Conservation (phyloP, 2,888 invertebrate species). For the Apodemia duryi region DNA sequence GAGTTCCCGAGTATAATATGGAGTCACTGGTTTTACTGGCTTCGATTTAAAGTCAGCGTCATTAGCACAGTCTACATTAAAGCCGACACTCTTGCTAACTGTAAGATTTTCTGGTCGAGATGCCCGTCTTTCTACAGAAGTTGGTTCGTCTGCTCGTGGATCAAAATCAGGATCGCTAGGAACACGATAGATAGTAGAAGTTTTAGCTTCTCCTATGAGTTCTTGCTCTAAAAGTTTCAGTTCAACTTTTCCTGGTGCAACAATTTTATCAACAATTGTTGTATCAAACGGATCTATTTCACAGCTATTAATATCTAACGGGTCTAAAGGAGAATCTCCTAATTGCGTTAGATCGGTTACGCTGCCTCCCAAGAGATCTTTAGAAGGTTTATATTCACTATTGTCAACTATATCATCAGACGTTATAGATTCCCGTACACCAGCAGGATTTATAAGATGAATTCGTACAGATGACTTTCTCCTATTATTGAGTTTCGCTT, state of each 20-base stretch:
- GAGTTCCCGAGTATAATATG: constrained; percentile 85
- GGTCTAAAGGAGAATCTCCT: constrained; percentile 83
- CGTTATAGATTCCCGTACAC: constrained; percentile 78
- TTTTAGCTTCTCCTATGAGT: constrained; percentile 74
- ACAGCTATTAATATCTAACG: constrained; percentile 73
- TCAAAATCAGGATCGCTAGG: constrained; percentile 90
- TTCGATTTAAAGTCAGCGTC: constrained; percentile 82
- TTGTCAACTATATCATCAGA: constrained; percentile 69
- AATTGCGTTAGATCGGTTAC: constrained; percentile 86
- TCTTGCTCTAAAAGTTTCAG: constrained; percentile 89
- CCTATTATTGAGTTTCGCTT: constrained; percentile 57
- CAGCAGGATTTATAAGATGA: constrained; percentile 82
- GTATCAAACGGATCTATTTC: constrained; percentile 93
- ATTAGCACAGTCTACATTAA: constrained; percentile 69
- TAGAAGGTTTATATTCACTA: constrained; percentile 61
- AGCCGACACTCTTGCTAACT: constrained; percentile 71
- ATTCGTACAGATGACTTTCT: constrained; percentile 78
- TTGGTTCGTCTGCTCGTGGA: constrained; percentile 84
- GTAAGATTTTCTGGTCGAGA: constrained; percentile 82
- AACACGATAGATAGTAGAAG: constrained; percentile 56
- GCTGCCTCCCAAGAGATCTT: constrained; percentile 87
- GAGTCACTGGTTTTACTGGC: constrained; percentile 86
- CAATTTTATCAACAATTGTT: constrained; percentile 84
- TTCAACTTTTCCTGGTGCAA: constrained; percentile 88
- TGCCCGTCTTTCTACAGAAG: constrained; percentile 71